Base-by-base conservation (phyloP, 2,113 vertebrate genomes). In the Clarias gariepinus region DNA sequence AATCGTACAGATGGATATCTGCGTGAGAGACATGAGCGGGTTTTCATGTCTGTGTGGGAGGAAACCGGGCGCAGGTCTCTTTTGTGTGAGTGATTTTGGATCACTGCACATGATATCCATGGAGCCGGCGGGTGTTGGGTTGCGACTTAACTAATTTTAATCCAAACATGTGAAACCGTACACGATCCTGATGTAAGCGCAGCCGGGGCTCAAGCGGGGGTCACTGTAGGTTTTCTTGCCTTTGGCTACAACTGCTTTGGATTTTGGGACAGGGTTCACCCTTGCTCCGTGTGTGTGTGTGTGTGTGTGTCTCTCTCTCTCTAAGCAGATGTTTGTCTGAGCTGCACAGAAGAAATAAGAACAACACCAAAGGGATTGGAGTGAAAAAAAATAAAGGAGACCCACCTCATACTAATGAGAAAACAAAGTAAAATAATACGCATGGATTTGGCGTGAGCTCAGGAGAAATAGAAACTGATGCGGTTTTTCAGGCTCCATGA, bases 81-180 rank as follows among this genome's bases (percentile, higher is more conserved):
- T 47, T 88, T 93, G 91, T 92, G 90, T 90, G 90, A 93, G 96
- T 94, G 96, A 95, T 96, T 96, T 81, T 95, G 95, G 96, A 96
- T 95, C 95, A 95, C 94, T 94, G 96, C 94, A 96, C 96, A 96
- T 96, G 96, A 97, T 96, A 97, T 97, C 96, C 96, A 95, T 83
- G 81, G 60, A 87, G 73, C 94, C 93, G 95, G 94, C 96, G 95
- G 95, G 97, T 97, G 96, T 98, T 96, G 96, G 92, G 96, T 98
- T 99, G 97, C 97, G 97, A 97, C 96, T 98, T 97, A 97, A 97
- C 97, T 98, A 97, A 99, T 98, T 99, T 98, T 97, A 98, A 98
- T 98, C 97, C 98, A 98, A 99, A 99, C 97, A 98, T 94, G 95
- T 96, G 97, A 98, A 98, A 99, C 94, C 93, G 95, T 96, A 98